Evolutionary conservation across 2,888 invertebrate species (phyloP).

Genomic region (Andrena camellia): DNA sequence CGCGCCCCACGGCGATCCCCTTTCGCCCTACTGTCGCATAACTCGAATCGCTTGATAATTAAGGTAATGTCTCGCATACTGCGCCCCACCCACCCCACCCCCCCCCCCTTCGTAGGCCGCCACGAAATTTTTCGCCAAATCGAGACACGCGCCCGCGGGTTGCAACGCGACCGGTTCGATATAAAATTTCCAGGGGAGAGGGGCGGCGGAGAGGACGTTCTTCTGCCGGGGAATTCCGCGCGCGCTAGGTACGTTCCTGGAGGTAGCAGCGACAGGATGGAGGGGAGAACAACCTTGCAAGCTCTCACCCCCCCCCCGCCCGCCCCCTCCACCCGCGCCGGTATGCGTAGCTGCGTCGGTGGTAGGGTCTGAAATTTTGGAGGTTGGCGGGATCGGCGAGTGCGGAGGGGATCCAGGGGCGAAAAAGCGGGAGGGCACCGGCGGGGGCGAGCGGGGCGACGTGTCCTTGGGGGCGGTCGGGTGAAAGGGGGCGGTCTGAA

Average conservation of each 20-base stretch:
- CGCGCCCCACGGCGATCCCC: neutral
- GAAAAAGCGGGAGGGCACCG: slow-evolving; percentile 48
- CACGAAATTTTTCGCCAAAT: neutral
- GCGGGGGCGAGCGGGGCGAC: slow-evolving; percentile 51
- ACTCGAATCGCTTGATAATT: slow-evolving; percentile 46
- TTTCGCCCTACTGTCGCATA: slow-evolving; percentile 26
- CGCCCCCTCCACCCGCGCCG: too few relatives aligned
- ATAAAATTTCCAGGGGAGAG: slow-evolving; percentile 27
- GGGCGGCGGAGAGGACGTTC: neutral
- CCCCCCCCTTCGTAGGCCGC: neutral
- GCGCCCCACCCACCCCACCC: too few relatives aligned
- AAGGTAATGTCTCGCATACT: slow-evolving; percentile 44
- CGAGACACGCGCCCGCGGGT: neutral
- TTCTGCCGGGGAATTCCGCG: slow-evolving; percentile 28
- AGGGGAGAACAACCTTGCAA: slow-evolving; percentile 81
- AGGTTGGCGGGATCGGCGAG: slow-evolving; percentile 72
- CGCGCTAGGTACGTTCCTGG: slow-evolving; percentile 74
- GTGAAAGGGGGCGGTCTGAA: slow-evolving; percentile 66
- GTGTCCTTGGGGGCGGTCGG: slow-evolving; percentile 64
- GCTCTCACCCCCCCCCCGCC: slow-evolving; percentile 72
- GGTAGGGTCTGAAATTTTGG: slow-evolving; percentile 77
- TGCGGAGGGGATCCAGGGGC: slow-evolving; percentile 67
- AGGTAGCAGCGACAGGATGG: slow-evolving; percentile 55
- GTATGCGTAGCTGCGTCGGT: slow-evolving; percentile 67
- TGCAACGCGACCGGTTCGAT: slow-evolving; percentile 13